phyloP scores from a whole-genome alignment of 2,797 vertebrate genomes.

The Buphagus erythrorhynchus region DNA sequence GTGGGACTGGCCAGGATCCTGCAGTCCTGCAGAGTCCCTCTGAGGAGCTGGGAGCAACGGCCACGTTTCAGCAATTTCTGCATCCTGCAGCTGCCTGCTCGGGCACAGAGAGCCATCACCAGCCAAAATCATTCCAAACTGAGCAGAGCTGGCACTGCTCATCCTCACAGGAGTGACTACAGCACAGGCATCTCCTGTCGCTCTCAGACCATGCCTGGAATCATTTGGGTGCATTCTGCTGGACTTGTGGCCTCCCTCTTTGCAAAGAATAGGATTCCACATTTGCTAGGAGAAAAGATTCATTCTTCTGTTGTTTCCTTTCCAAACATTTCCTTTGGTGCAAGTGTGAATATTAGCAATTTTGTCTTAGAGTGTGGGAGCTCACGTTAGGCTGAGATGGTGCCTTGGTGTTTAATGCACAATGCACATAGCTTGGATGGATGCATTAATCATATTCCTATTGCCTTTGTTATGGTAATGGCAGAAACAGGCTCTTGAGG shows the following conservation, averaged over 20 bases:
- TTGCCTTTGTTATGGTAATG: constrained; percentile 35
- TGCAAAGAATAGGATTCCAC: neutral
- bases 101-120: neutral
- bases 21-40: neutral
- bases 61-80: neutral
- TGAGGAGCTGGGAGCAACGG: neutral
- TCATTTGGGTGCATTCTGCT: neutral
- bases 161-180: fast-evolving
- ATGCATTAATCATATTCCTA: constrained; percentile 40
- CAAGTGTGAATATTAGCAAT: neutral
- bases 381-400: neutral
- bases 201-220: neutral
- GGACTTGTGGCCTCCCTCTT: neutral
- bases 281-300: neutral
- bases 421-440: constrained; percentile 41
- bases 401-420: constrained; percentile 32
- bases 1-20: neutral
- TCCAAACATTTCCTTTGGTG: neutral
- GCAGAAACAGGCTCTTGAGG: neutral
- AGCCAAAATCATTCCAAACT: neutral
- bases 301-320: neutral
- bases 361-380: neutral
- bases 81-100: neutral
- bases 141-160: neutral
- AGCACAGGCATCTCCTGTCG: neutral